These are phyloP conservation scores for Aurelia aurita DNA, from an alignment of 30 jellyfish, hydroid and myxozoan species.

Conservation along the genomic window DNA sequence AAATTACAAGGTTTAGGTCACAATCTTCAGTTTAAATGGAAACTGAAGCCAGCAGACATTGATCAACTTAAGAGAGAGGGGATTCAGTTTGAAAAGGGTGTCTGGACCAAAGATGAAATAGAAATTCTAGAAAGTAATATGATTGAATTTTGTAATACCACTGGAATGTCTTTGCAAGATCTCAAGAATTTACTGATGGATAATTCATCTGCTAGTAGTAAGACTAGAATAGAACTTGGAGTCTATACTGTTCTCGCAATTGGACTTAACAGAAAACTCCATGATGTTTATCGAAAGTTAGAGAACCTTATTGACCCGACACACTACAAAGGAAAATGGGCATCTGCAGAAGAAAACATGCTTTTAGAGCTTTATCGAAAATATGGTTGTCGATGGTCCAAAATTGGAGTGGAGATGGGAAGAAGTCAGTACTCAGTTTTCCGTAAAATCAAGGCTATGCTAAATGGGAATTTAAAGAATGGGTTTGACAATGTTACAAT, in stretches of 20 bases:
- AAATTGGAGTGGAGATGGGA: conserved; percentile 43
- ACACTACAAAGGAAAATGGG: conserved; percentile 51
- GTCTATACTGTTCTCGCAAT: conserved; percentile 25
- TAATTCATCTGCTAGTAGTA: not conserved
- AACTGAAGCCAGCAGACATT: conserved; percentile 12
- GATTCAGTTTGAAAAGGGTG: conserved; percentile 28
- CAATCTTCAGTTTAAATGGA: conserved; percentile 5
- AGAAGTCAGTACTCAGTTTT: conserved; percentile 14
- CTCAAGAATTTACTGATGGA: conserved; percentile 22
- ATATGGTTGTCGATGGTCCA: conserved; percentile 45
- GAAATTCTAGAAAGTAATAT: conserved; percentile 20
- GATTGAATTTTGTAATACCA: not conserved
- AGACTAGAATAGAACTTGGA: conserved; percentile 9
- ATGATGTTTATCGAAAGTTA: conserved; percentile 8
- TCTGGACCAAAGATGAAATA: conserved; percentile 43
- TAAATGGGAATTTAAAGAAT: too few relatives aligned
- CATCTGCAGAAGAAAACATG: conserved; percentile 2
- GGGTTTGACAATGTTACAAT: too few relatives aligned
- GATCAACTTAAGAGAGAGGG: conserved; percentile 32
- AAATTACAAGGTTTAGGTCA: not conserved
- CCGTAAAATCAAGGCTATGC: not conserved
- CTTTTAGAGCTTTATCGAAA: conserved; percentile 5
- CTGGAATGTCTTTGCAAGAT: conserved; percentile 4
- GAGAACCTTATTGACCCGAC: conserved; percentile 8
- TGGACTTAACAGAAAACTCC: conserved; percentile 48